phyloP scores from a whole-genome alignment of 2,797 vertebrate species.

The Lacerta viridis region DNA sequence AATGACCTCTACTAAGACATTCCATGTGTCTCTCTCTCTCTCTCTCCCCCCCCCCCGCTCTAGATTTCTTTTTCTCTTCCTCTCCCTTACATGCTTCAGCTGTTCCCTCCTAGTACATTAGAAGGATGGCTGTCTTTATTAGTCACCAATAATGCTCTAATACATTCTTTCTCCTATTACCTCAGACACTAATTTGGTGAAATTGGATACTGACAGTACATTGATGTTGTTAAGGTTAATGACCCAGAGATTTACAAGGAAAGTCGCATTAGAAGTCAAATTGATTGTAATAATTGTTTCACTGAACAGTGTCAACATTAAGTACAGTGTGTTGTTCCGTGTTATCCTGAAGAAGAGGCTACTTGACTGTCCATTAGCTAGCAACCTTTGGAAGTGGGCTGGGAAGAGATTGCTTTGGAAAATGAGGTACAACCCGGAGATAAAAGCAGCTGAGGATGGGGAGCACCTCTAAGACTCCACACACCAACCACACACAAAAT shows the following conservation, averaged over 20 bases:
- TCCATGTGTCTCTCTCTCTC: background rate
- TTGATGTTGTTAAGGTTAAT: conserved; percentile 87
- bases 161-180: conserved; percentile 83
- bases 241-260: conserved; percentile 87
- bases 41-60: background rate
- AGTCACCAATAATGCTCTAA: conserved; percentile 82
- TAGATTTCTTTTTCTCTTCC: conserved; percentile 25
- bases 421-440: background rate
- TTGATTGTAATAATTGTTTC: conserved; percentile 86
- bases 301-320: conserved; percentile 81
- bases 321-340: conserved; percentile 75
- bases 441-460: background rate
- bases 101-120: conserved; percentile 74
- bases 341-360: conserved; percentile 53
- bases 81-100: conserved; percentile 68
- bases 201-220: conserved; percentile 84
- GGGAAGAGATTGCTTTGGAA: background rate
- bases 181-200: conserved; percentile 82
- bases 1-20: background rate
- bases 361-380: conserved; percentile 43
- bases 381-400: background rate
- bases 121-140: conserved; percentile 79
- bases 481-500: background rate
- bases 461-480: background rate
- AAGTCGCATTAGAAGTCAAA: conserved; percentile 86